Conservation (phyloP, 2,113 vertebrate species). For the Nyctibius bracteatus region DNA sequence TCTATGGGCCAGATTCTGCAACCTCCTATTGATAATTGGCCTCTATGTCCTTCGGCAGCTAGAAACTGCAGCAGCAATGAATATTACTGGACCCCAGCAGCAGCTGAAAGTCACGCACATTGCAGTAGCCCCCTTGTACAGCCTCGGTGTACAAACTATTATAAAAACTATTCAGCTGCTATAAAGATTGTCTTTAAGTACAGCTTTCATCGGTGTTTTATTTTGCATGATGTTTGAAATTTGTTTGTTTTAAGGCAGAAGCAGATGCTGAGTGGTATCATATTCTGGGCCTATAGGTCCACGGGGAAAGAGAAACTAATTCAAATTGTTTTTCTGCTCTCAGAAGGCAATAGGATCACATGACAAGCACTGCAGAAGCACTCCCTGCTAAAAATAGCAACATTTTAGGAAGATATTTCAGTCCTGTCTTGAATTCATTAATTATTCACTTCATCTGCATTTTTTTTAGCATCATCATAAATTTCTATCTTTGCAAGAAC, state of each 20-base stretch:
- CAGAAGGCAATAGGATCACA: slow-evolving; percentile 48
- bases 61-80: not conserved
- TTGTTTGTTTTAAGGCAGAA: slow-evolving; percentile 51
- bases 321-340: slow-evolving; percentile 53
- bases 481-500: slow-evolving; percentile 34
- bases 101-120: not conserved
- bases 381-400: slow-evolving; percentile 48
- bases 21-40: not conserved
- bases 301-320: slow-evolving; percentile 26
- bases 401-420: slow-evolving; percentile 54
- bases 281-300: not conserved
- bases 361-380: slow-evolving; percentile 51
- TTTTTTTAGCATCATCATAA: slow-evolving; percentile 55
- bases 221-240: slow-evolving; percentile 23
- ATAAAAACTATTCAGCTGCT: slow-evolving; percentile 19
- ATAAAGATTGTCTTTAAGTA: not conserved
- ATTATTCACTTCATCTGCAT: slow-evolving; percentile 24
- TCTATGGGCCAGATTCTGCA: not conserved
- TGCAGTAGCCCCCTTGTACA: not conserved
- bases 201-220: not conserved
- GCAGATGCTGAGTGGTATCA: not conserved
- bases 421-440: slow-evolving; percentile 33
- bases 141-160: not conserved
- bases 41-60: not conserved
- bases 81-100: not conserved